phyloP scores from a whole-genome alignment of 2,888 invertebrate species.

The Thymelicus acteon region DNA sequence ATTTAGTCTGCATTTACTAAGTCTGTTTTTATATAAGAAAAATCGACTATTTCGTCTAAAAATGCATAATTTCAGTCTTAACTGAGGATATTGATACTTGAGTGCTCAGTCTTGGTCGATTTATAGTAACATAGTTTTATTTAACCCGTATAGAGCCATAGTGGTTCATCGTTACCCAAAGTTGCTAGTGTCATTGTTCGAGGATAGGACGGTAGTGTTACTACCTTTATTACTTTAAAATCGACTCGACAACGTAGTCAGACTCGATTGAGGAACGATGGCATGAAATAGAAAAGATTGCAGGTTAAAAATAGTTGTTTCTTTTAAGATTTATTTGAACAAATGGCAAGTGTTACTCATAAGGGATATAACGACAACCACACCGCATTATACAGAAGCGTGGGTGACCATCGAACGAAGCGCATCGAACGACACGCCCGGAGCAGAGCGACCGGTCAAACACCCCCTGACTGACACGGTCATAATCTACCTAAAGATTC shows the following conservation, averaged over 20 bases:
- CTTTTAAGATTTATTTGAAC: conserved; percentile 59
- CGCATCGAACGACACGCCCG: conserved; percentile 25
- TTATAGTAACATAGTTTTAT: conserved; percentile 31
- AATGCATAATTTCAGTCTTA: conserved; percentile 70
- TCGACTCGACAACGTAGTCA: conserved; percentile 44
- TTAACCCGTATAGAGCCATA: conserved; percentile 21
- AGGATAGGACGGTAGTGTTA: conserved; percentile 37
- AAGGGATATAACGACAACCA: conserved; percentile 53
- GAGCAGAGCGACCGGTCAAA: conserved; percentile 9
- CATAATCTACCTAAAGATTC: background rate
- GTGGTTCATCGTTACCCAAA: conserved; percentile 30
- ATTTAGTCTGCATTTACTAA: conserved; percentile 40
- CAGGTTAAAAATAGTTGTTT: conserved; percentile 23
- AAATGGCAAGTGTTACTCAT: conserved; percentile 76
- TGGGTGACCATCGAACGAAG: conserved; percentile 26
- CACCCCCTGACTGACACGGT: conserved; percentile 1
- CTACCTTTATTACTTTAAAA: too few species aligned
- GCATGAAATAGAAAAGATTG: conserved; percentile 18
- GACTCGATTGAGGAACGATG: conserved; percentile 35
- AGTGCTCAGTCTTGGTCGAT: conserved; percentile 36
- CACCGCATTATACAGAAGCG: conserved; percentile 38
- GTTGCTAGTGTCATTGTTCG: conserved; percentile 60
- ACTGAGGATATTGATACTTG: conserved; percentile 43
- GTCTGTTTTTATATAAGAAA: conserved; percentile 52
- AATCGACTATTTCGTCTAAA: conserved; percentile 68